phyloP scores from a whole-genome alignment of 2,113 vertebrate species.

The Theropithecus gelada region DNA sequence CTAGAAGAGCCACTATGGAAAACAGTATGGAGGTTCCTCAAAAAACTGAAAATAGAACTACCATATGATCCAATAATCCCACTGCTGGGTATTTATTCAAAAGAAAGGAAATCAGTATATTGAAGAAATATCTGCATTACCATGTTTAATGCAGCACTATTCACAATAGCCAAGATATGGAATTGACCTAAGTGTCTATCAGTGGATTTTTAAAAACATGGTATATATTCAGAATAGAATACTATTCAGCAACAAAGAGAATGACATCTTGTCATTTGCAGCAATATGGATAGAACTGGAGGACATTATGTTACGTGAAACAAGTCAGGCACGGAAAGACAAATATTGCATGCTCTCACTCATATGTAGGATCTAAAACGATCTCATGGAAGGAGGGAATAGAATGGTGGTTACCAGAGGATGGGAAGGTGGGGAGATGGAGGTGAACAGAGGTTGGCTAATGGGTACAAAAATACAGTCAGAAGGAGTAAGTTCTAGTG shows the following conservation, averaged over 20 bases:
- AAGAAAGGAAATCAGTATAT: background rate
- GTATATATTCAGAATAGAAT: background rate
- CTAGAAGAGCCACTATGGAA: background rate
- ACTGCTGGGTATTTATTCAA: background rate
- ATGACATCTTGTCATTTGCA: background rate
- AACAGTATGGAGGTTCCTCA: background rate
- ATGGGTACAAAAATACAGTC: background rate
- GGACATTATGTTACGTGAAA: background rate
- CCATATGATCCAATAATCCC: background rate
- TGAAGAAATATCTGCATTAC: background rate
- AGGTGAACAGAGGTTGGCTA: background rate
- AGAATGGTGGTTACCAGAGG: background rate
- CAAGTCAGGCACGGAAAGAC: background rate
- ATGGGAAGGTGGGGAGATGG: background rate
- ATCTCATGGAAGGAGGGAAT: background rate
- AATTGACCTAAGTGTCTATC: background rate
- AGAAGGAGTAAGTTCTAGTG: background rate
- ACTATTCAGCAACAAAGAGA: background rate
- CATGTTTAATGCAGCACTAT: background rate
- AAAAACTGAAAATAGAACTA: background rate
- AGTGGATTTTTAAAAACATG: background rate
- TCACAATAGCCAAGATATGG: background rate
- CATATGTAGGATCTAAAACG: background rate
- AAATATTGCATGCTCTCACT: background rate
- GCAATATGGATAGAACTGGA: background rate